Percentiles rank a stretch among this genome's conserved stretches.
Evolutionary conservation across 2,888 invertebrate genomes (phyloP).

Genomic region (Pollenia labialis): DNA sequence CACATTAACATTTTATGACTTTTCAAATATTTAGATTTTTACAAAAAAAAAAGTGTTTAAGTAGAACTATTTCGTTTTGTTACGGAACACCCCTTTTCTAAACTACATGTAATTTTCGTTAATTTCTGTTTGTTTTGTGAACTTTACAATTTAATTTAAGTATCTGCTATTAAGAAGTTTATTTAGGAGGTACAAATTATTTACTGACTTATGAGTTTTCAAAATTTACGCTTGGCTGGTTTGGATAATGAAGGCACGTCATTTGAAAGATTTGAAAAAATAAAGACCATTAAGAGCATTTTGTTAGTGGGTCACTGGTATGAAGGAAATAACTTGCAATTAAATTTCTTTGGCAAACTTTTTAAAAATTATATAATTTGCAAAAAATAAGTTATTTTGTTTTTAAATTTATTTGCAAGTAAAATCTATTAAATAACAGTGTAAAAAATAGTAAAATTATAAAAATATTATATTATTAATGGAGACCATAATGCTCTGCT

Average conservation of each 20-base stretch:
- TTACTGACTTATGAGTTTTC: conserved; percentile 10
- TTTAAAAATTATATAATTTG: conserved; percentile 59
- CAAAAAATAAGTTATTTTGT: conserved; percentile 30
- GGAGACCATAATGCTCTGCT: conserved; percentile 70
- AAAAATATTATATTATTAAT: too few species aligned
- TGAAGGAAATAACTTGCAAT: neutral
- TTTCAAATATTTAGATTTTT: too few species aligned
- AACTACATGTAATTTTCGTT: conserved; percentile 30
- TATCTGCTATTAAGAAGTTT: neutral
- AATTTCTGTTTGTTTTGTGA: conserved; percentile 43
- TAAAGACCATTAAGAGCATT: neutral
- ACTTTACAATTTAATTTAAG: conserved; percentile 35
- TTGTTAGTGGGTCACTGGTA: conserved; percentile 35
- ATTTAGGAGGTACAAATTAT: conserved; percentile 21
- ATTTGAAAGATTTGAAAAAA: neutral
- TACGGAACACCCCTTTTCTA: too few species aligned
- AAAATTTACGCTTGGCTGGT: conserved; percentile 36
- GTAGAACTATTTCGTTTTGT: too few species aligned
- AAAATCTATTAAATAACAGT: conserved; percentile 55
- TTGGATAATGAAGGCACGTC: neutral
- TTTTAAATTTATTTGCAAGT: neutral
- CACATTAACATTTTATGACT: too few species aligned
- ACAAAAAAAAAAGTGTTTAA: too few species aligned
- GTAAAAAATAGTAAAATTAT: conserved; percentile 27
- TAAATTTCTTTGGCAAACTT: neutral